Base-by-base conservation (phyloP, 2,797 vertebrate genomes). In the Clarias platycephalus region DNA sequence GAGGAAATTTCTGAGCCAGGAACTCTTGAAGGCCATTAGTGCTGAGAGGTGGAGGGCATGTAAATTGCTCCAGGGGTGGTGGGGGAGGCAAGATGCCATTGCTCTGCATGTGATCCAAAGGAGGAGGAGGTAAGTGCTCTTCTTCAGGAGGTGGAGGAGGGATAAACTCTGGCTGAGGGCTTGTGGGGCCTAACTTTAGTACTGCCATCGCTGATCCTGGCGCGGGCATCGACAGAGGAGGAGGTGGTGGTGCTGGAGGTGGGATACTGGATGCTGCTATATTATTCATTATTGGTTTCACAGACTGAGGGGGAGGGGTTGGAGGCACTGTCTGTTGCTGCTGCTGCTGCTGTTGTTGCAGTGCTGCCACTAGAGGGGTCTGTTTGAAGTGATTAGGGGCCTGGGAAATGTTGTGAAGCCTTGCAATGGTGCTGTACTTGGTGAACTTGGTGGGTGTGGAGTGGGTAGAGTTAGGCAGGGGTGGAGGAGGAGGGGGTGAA, bases 371-470 rank as follows among this genome's bases (percentile, higher is more conserved):
- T 60, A 82, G 55, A 0, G 90, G 79, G 0, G 93, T 82, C 2
- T 88, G 81, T 74, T 92, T 94, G 81, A 93, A 92, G 1, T 94
- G 91, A 31, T 92, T 88, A 3, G 93, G 92, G 0, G 92, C 84
- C 3, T 95, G 95, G 87, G 90, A 82, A 58, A 96, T 95, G 34
- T 91, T 94, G 90, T 98, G 97, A 85, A 97, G 89, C 60, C 95
- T 94, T 49, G 97, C 94, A 87, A 98, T 94, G 0, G 97, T 98
- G 93, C 97, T 98, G 93, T 97, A 98, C 88, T 97, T 98, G 60
- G 96, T 92, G 15, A 97, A 97, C 22, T 95, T 89, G 7, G 95
- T 86, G 24, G 94, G 91, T 0, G 92, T 88, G 26, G 89, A 67
- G 6, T 90, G 96, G 90, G 3, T 91, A 89, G 34, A 90, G 84